phyloP scores from a whole-genome alignment of 2,888 invertebrate genomes.

The Agonopterix subpropinquella region DNA sequence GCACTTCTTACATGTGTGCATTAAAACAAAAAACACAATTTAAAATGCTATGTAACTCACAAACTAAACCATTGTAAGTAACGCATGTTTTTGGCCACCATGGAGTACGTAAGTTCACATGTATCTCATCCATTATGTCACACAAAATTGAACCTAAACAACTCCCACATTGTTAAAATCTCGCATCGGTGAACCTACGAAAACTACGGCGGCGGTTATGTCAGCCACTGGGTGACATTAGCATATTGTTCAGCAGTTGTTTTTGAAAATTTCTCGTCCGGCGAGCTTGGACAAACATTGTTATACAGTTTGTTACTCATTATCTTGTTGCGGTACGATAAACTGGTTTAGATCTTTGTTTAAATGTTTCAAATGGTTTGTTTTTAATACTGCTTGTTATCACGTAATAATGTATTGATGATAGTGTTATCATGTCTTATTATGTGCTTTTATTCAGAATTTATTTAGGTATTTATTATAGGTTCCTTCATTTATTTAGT shows the following conservation, averaged over 20 bases:
- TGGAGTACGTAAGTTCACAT: not conserved
- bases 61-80: no score
- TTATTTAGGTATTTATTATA: no score
- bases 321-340: constrained; percentile 8
- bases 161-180: not conserved
- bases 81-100: no score
- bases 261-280: constrained; percentile 35
- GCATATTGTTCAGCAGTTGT: constrained; percentile 43
- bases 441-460: no score
- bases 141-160: not conserved
- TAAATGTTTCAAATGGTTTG: not conserved
- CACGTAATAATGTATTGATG: no score
- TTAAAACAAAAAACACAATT: no score
- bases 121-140: not conserved
- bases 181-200: not conserved
- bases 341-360: constrained; percentile 3
- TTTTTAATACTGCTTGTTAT: not conserved
- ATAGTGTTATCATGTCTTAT: no score
- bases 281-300: constrained; percentile 31
- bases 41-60: no score
- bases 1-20: no score
- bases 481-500: no score
- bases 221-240: constrained; percentile 25
- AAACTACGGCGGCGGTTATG: not conserved
- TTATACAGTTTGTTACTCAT: constrained; percentile 21